Evolutionary conservation across 2,113 vertebrate species (phyloP).

Genomic region (Urocolius indicus): DNA sequence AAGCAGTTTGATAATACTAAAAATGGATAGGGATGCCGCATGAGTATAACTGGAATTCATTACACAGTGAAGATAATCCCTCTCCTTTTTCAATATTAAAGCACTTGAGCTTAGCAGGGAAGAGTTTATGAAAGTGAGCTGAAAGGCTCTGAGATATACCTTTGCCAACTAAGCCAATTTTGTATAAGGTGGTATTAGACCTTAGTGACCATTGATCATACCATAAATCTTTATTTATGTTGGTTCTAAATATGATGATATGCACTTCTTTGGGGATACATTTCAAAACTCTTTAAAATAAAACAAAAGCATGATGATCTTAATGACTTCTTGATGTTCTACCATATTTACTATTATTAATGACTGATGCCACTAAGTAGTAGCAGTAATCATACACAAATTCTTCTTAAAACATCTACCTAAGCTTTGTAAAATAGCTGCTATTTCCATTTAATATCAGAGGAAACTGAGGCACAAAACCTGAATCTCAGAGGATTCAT

Average conservation of each 20-base stretch:
- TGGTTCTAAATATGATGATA: not conserved
- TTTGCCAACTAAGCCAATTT: accelerated
- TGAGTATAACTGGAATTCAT: not conserved
- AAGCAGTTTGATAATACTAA: not conserved
- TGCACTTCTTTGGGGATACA: not conserved
- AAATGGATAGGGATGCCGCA: accelerated
- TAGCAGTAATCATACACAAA: not conserved
- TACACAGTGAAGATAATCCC: not conserved
- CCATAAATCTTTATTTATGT: not conserved
- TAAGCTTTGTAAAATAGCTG: not conserved
- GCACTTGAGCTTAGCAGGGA: not conserved
- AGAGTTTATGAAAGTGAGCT: not conserved
- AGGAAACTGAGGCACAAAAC: not conserved
- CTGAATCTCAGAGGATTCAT: not conserved
- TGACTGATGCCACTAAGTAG: not conserved
- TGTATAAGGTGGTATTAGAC: not conserved
- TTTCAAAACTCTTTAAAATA: not conserved
- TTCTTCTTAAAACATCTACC: not conserved
- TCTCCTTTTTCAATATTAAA: not conserved
- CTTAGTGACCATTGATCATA: not conserved
- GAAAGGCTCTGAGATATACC: not conserved
- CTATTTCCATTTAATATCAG: not conserved
- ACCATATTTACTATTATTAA: not conserved
- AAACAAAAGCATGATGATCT: not conserved
- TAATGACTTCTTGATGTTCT: not conserved